Conservation (phyloP, 2,797 vertebrate genomes). For the Stomatorhinus walkeri region DNA sequence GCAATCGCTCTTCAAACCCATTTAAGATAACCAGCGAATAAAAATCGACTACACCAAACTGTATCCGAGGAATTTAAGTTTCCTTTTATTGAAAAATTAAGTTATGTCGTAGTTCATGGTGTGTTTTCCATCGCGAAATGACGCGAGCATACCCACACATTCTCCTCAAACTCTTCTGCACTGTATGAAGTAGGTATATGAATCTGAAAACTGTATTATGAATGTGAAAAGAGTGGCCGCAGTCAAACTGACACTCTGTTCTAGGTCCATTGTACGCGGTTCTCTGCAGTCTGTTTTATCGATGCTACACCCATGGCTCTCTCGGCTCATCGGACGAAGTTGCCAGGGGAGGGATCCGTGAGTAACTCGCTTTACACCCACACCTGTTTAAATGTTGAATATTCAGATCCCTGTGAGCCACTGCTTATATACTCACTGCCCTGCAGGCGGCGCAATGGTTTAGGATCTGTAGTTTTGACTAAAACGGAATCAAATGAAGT, state of each 20-base stretch:
- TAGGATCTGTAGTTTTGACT: not conserved
- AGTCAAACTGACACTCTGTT: not conserved
- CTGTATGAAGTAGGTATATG: not conserved
- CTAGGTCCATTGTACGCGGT: not conserved
- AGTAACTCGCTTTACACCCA: not conserved
- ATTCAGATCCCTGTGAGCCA: not conserved
- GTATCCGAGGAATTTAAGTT: not conserved
- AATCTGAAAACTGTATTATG: not conserved
- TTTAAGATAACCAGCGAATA: not conserved
- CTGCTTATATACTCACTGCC: not conserved
- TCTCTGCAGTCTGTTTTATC: not conserved
- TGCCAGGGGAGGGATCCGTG: conserved; percentile 11
- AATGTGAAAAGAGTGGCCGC: not conserved
- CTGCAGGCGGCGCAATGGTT: conserved; percentile 2
- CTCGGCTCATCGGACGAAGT: not conserved
- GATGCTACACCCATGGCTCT: not conserved
- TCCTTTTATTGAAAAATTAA: not conserved
- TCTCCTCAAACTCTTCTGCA: not conserved
- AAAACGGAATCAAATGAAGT: not conserved
- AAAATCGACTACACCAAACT: not conserved
- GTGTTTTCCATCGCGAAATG: not conserved
- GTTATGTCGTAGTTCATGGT: not conserved
- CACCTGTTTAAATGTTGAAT: not conserved
- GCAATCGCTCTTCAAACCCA: not conserved
- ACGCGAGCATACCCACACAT: not conserved